Evolutionary conservation across 2,797 vertebrate genomes (phyloP).

Genomic region (Ctenopoma kingsleyae): DNA sequence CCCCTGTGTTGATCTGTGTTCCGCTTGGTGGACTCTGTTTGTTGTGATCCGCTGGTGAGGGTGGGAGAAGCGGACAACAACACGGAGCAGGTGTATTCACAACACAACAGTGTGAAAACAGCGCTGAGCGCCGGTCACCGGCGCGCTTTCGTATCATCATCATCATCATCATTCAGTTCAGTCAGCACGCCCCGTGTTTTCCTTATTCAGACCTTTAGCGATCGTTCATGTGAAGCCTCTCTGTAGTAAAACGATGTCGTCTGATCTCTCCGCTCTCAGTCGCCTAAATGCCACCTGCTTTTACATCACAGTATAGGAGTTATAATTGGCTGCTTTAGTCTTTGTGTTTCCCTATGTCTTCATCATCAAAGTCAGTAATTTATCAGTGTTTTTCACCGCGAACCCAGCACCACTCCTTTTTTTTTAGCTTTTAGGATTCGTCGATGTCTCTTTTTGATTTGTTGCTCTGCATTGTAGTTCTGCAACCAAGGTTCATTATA

Average conservation of each 20-base stretch:
- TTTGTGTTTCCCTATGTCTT: slow-evolving; percentile 16
- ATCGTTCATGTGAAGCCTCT: not conserved
- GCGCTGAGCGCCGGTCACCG: slow-evolving; percentile 7
- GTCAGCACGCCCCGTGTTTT: slow-evolving; percentile 5
- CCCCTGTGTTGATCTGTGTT: not conserved
- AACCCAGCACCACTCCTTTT: too few relatives aligned
- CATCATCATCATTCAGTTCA: not conserved
- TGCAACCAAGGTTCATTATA: not conserved
- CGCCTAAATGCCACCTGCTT: slow-evolving; percentile 44
- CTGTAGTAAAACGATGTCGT: slow-evolving; percentile 28
- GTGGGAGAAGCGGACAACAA: slow-evolving; percentile 9
- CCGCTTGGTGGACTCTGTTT: slow-evolving; percentile 40
- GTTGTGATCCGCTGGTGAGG: slow-evolving; percentile 42
- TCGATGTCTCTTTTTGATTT: not conserved
- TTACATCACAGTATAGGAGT: slow-evolving; percentile 20
- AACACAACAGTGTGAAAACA: slow-evolving; percentile 21
- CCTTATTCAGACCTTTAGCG: not conserved
- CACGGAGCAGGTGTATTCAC: slow-evolving; percentile 58
- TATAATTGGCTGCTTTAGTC: slow-evolving; percentile 30
- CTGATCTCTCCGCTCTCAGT: slow-evolving; percentile 50
- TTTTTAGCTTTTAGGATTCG: not conserved
- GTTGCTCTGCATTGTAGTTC: not conserved
- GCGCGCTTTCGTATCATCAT: too few relatives aligned
- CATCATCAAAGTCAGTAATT: not conserved
- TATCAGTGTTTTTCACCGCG: not conserved